A percentile compares a stretch with the other conserved stretches of the same genome.
These are phyloP conservation scores for Crenichthys baileyi DNA, from an alignment of 2,797 vertebrate species.

Conservation along the genomic window DNA sequence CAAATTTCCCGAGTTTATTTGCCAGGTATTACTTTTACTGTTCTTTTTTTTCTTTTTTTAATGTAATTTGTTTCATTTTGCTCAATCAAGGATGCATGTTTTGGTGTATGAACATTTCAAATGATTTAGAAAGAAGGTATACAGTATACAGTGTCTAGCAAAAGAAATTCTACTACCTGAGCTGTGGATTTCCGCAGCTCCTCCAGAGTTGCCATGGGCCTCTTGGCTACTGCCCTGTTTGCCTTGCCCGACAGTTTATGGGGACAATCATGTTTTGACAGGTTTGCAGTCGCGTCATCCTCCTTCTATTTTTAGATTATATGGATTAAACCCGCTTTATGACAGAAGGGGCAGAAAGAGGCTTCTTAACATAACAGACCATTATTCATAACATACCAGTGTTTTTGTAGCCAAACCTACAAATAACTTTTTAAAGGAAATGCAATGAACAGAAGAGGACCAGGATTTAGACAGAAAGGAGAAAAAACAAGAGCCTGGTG, in stretches of 20 bases:
- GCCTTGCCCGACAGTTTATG: neutral
- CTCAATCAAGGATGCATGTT: neutral
- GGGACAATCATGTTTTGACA: no score
- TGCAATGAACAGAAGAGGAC: slow-evolving; percentile 20
- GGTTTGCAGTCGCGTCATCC: neutral
- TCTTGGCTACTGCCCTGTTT: neutral
- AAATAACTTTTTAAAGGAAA: slow-evolving; percentile 11
- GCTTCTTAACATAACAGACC: neutral
- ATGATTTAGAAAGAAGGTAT: neutral
- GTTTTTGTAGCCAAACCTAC: neutral
- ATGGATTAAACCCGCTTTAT: neutral
- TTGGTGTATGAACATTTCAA: neutral
- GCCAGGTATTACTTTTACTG: neutral
- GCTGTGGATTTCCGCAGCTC: neutral
- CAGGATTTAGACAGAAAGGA: slow-evolving; percentile 26
- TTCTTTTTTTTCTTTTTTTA: neutral
- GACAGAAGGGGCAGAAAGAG: neutral
- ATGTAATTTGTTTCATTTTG: neutral
- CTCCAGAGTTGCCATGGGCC: neutral
- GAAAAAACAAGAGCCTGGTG: slow-evolving; percentile 48
- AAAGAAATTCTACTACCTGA: neutral
- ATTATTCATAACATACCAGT: neutral
- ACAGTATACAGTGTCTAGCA: neutral
- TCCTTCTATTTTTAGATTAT: neutral
- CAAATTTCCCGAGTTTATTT: neutral